Evolutionary conservation across 1,140 invertebrate genomes (phyloP), one percentile per base, ranked within the genome.

Genomic region (Hydropsyche tenuis): DNA sequence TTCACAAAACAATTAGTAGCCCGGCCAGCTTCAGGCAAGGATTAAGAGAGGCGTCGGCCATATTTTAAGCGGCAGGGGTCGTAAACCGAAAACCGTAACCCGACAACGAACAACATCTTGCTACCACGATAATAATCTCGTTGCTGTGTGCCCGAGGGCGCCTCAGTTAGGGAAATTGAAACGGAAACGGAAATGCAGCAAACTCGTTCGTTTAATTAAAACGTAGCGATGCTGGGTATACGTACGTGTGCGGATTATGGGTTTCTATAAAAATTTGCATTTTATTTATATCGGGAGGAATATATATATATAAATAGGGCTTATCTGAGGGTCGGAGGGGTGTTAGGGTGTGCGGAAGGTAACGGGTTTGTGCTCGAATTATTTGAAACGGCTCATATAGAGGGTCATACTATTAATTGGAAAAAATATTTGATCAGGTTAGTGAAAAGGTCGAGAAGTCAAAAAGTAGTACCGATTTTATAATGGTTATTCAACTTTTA

Each of bases 151-250:
- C 30, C 30, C 30, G 30, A 37, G 30, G 30, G 30, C 30, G 30
- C 3, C 30, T 9, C 27, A 16, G 46, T 69, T 51, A 27, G 30
- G 23, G 66, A 53, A 69, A 51, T 69, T 69, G 66, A 69, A 51
- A 37, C 30, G 23, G 66, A 51, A 69, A 25, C 66, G 42, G 42
- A 53, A 66, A 12, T 30, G 30, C 30, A 45, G 14, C 63, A n/a
- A 66, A 37, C 18, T 66, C 63, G 22, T 66, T 30, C 66, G 42
- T 69, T 69, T 69, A 69, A 69, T 69, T 69, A 69, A 69, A 66
- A 63, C 27, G 48, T 37, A 37, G 30, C 30, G 3, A 51, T 51
- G 46, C 46, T 51, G 43, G 43, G n/a, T 45, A 9, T 45, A n/a
- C 43, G 3, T 37, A 37, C 9, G 9, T 9, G 30, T 37, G 30